phyloP scores from a whole-genome alignment of 2,888 invertebrate species.

The Scaptomyza tumidula region DNA sequence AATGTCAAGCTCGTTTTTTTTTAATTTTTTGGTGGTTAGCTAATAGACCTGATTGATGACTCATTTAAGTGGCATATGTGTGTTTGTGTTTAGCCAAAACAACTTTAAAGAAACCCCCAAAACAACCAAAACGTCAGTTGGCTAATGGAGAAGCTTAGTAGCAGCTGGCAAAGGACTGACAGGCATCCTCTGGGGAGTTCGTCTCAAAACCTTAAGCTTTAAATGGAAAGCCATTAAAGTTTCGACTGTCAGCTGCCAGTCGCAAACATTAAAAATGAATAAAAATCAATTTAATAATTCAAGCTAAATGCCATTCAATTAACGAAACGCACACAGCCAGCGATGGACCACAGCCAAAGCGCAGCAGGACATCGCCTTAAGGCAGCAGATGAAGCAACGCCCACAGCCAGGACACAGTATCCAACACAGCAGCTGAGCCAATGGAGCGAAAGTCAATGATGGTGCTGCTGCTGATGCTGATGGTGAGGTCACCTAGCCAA shows the following conservation, averaged over 20 bases:
- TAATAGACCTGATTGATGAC: constrained; percentile 73
- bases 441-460: constrained; percentile 68
- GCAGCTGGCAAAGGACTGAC: constrained; percentile 31
- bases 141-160: constrained; percentile 48
- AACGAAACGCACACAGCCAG: constrained; percentile 40
- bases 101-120: constrained; percentile 20
- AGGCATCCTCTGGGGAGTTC: constrained; percentile 21
- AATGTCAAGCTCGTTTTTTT: constrained; percentile 37
- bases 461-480: constrained; percentile 1
- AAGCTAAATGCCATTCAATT: constrained; percentile 71
- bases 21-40: constrained; percentile 46
- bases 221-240: constrained; percentile 64
- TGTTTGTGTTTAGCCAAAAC: constrained; percentile 41
- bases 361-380: constrained; percentile 47
- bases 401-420: constrained; percentile 17
- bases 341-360: constrained; percentile 36
- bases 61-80: constrained; percentile 50
- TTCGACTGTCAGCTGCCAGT: constrained; percentile 22
- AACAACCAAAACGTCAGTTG: constrained; percentile 15
- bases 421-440: constrained; percentile 52
- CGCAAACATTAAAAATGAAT: constrained; percentile 57
- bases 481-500: constrained; percentile 19
- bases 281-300: constrained; percentile 77
- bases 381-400: constrained; percentile 22
- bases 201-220: constrained; percentile 58